phyloP scores from a whole-genome alignment of 2,888 invertebrate genomes.

The Oconnorella tubifera region DNA sequence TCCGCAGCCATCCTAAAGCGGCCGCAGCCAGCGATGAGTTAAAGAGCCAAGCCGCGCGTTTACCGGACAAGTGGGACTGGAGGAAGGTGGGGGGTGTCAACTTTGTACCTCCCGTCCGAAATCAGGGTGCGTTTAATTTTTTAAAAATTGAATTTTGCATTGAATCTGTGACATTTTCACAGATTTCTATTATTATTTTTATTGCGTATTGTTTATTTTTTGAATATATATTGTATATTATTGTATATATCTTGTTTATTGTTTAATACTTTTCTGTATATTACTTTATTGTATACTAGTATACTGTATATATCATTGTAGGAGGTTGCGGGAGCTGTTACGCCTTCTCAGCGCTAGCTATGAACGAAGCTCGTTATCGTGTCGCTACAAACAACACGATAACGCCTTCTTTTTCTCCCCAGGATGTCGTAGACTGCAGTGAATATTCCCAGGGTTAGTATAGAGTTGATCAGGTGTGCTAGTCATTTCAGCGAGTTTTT shows the following conservation, averaged over 20 bases:
- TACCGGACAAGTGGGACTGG: constrained; percentile 53
- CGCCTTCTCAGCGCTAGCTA: constrained; percentile 59
- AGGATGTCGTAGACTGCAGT: constrained; percentile 59
- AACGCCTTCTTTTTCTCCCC: constrained; percentile 55
- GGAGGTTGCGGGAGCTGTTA: constrained; percentile 59
- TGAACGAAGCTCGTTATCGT: constrained; percentile 58
- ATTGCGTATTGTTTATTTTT: too few relatives aligned
- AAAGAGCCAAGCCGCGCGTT: constrained; percentile 28
- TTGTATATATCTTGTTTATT: too few relatives aligned
- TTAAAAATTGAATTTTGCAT: neutral
- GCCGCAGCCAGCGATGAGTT: constrained; percentile 41
- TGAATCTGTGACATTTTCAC: too few relatives aligned
- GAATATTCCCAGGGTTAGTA: constrained; percentile 57
- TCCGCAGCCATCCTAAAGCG: constrained; percentile 39
- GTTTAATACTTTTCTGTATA: too few relatives aligned
- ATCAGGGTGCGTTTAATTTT: constrained; percentile 47
- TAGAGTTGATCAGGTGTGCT: neutral
- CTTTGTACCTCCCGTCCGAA: constrained; percentile 53
- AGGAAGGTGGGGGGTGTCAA: constrained; percentile 48
- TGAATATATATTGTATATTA: too few relatives aligned
- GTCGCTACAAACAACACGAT: constrained; percentile 57
- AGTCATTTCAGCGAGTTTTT: too few relatives aligned
- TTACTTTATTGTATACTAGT: too few relatives aligned
- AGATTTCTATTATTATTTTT: too few relatives aligned
- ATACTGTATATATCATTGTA: constrained; percentile 33